Base-by-base conservation (phyloP, 2,888 invertebrate species). In the Galeruca laticollis region DNA sequence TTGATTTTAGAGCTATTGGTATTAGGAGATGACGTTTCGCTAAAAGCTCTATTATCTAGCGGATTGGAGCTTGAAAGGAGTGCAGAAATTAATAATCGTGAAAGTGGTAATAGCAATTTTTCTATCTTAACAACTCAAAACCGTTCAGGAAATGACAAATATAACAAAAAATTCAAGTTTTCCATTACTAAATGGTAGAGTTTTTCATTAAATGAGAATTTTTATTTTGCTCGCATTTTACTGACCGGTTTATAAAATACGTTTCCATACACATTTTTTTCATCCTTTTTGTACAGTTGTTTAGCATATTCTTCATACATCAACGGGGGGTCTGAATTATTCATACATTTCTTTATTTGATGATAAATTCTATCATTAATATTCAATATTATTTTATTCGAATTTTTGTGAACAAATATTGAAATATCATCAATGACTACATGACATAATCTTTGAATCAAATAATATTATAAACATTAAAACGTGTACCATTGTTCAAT, bases 1-100 rank as follows among this genome's bases (percentile, higher is more conserved):
- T 65, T 57, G 65, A 57, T 65, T 65, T 57, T 59, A 47, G 52
- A 54, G 26, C 37, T 54, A 52, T 26, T 52, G 47, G 20, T 40
- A n/a, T 20, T 11, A 13, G 57, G 35, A 57, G 33, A 9, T 65
- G 57, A 65, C 47, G 49, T 65, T 35, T 40, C 65, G 33, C 37
- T 65, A 62, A 62, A 62, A 62, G 51, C 33, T 51, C 52, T 52
- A 62, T 62, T 52, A 62, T 62, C 49, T 35, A 57, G 15, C 9
- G 56, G 33, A 57, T 35, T 35, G 56, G 15, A 33, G 35, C 15
- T 35, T 54, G 13, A 54, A 57, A 57, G 56, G 31, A 57, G 35
- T 57, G 33, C 15, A 15, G 13, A 18, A 57, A 57, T 57, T 57
- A 57, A 57, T 35, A 57, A 18, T 21, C 6, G 9, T 21, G 18